These are phyloP conservation scores for Elmis aenea DNA, from an alignment of 2,888 invertebrate species.

Conservation along the genomic window DNA sequence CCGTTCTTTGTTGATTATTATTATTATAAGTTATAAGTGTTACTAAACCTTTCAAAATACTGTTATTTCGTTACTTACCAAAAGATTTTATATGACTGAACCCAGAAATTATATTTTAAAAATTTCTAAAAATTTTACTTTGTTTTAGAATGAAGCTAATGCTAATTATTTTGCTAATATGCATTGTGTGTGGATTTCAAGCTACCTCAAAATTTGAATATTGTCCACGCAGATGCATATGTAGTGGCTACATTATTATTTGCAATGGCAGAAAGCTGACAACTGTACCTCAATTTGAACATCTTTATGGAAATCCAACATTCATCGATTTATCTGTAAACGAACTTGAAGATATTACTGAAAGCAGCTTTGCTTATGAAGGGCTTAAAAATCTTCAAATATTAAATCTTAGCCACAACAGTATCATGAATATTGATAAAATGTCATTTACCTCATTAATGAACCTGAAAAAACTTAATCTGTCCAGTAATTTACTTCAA, in stretches of 20 bases:
- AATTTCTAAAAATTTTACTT: too few species aligned
- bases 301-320: background rate
- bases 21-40: too few species aligned
- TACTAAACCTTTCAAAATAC: too few species aligned
- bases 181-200: background rate
- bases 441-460: constrained; percentile 4
- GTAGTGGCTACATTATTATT: too few species aligned
- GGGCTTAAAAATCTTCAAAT: background rate
- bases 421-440: constrained; percentile 2
- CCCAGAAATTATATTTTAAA: too few species aligned
- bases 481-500: constrained; percentile 10
- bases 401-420: constrained; percentile 5
- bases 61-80: too few species aligned
- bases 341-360: constrained; percentile 2
- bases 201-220: background rate
- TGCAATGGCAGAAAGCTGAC: too few species aligned
- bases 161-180: background rate
- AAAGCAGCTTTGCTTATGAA: constrained; percentile 4
- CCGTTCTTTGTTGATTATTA: too few species aligned
- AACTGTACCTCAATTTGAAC: too few species aligned
- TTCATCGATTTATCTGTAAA: constrained; percentile 9
- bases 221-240: too few species aligned
- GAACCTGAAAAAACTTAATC: constrained; percentile 2
- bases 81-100: too few species aligned
- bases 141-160: background rate